Conservation (phyloP, 37 sponge, comb jelly and placozoan species). For the Spongilla lacustris region DNA sequence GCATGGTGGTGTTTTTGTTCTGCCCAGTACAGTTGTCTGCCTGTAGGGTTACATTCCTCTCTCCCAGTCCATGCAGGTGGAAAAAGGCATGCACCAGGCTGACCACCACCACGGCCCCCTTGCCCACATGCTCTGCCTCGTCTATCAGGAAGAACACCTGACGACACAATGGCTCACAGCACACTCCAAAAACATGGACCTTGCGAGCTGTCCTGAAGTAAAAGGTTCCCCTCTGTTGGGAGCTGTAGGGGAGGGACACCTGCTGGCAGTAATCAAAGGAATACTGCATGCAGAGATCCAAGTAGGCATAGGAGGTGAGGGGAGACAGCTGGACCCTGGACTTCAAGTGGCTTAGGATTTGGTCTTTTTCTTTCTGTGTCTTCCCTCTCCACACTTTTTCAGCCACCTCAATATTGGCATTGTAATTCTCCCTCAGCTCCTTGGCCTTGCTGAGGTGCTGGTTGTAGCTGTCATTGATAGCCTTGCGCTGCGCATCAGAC, state of each 20-base stretch:
- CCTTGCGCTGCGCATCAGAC: background rate
- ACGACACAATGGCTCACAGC: conserved; percentile 10
- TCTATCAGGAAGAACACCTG: background rate
- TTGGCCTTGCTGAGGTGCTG: conserved; percentile 1
- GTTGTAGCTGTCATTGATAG: background rate
- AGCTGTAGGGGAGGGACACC: conserved; percentile 6
- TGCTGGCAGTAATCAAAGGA: background rate
- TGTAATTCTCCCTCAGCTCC: background rate
- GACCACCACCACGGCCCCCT: background rate
- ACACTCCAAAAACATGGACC: background rate
- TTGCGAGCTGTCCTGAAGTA: conserved; percentile 19
- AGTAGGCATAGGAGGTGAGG: background rate
- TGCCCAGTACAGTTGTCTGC: conserved; percentile 33
- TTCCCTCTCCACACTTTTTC: background rate
- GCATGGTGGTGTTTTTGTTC: conserved; percentile 21
- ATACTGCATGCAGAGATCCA: conserved; percentile 1
- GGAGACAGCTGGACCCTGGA: background rate
- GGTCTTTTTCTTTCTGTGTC: background rate
- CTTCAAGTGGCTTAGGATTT: background rate
- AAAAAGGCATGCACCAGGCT: background rate
- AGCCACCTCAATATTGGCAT: background rate
- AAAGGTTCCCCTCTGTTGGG: conserved; percentile 2
- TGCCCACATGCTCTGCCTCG: background rate
- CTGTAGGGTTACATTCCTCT: conserved; percentile 6
- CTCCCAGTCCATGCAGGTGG: conserved; percentile 4